Evolutionary conservation across 2,797 vertebrate genomes (phyloP).

Genomic region (Sitta carolinensis): DNA sequence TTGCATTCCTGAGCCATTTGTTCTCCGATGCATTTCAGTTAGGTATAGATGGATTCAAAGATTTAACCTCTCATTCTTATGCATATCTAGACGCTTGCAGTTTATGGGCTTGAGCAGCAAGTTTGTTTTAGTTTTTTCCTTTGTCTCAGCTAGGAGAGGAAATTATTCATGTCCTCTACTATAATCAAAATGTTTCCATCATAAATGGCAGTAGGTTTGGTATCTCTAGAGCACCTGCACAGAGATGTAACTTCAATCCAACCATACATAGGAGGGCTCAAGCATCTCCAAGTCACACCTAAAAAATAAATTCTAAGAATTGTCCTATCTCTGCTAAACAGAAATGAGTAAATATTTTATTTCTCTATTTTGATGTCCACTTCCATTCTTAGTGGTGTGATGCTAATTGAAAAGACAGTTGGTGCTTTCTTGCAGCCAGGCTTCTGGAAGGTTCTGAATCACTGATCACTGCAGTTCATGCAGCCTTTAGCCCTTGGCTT

Average conservation of each 20-base stretch:
- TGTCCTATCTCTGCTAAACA: neutral
- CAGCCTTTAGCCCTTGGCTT: neutral
- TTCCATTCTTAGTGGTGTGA: neutral
- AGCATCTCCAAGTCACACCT: neutral
- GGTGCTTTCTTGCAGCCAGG: neutral
- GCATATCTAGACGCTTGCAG: neutral
- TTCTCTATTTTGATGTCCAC: neutral
- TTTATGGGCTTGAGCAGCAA: neutral
- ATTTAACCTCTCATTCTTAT: neutral
- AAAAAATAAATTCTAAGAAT: neutral
- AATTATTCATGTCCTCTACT: neutral
- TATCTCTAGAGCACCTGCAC: neutral
- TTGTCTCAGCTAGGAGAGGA: neutral
- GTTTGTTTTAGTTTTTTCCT: neutral
- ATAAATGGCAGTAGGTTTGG: neutral
- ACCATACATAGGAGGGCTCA: neutral
- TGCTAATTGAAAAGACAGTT: neutral
- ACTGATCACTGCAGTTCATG: neutral
- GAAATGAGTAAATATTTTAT: neutral
- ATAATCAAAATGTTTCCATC: neutral
- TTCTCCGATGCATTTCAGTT: conserved; percentile 40
- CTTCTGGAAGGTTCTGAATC: neutral
- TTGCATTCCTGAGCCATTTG: conserved; percentile 15
- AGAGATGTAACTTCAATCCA: neutral
- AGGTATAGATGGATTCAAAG: neutral